Conservation (phyloP, 2,797 vertebrate genomes). For the Luscinia luscinia region DNA sequence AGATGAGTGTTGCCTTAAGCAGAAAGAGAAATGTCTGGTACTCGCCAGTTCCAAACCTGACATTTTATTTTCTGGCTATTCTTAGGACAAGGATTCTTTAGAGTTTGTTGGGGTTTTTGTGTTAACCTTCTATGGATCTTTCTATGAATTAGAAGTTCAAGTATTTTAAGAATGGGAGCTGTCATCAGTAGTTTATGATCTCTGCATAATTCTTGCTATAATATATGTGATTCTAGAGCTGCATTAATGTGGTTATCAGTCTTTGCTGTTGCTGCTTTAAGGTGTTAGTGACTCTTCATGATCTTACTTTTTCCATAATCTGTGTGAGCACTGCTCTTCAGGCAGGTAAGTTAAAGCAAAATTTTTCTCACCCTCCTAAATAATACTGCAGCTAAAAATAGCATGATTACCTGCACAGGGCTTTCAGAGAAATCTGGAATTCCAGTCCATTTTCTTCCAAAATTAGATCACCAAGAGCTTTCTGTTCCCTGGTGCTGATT, state of each 20-base stretch:
- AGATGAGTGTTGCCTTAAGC: background rate
- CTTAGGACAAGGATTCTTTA: background rate
- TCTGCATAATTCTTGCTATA: background rate
- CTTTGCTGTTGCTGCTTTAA: background rate
- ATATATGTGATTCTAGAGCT: background rate
- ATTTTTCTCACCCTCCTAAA: background rate
- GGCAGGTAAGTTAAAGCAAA: background rate
- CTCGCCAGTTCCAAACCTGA: background rate
- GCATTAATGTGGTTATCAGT: background rate
- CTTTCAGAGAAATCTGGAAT: background rate
- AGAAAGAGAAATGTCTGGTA: background rate
- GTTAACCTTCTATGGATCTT: background rate
- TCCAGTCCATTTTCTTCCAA: background rate
- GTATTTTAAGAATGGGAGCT: background rate
- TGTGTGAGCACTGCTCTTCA: background rate
- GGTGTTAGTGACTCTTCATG: background rate
- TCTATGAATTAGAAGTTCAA: background rate
- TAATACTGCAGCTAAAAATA: background rate
- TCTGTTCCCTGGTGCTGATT: background rate
- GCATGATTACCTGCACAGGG: background rate
- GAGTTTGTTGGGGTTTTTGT: background rate
- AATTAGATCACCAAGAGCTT: background rate
- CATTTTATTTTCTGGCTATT: constrained; percentile 11
- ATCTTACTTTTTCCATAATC: background rate
- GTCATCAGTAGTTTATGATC: background rate